phyloP scores from a whole-genome alignment of 2,797 vertebrate genomes.

The Furcifer pardalis region DNA sequence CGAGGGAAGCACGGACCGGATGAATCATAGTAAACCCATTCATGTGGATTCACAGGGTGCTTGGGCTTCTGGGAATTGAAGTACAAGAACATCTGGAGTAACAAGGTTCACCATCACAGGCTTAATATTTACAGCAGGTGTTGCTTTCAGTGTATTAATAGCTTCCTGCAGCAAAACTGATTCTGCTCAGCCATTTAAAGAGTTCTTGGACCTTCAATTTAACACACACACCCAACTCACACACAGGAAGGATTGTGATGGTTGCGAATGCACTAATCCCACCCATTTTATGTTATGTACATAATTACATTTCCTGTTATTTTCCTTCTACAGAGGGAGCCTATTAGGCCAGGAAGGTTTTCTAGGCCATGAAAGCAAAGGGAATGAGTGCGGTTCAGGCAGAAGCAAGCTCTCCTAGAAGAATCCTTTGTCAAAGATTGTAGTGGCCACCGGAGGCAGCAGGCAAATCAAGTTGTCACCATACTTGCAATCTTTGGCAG shows the following conservation, averaged over 20 bases:
- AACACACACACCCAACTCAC: background rate
- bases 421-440: background rate
- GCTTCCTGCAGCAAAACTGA: background rate
- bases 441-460: background rate
- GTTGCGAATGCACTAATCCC: conserved; percentile 6
- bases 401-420: background rate
- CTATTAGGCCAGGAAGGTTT: conserved; percentile 33
- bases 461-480: too few relatives aligned
- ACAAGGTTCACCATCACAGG: too few relatives aligned
- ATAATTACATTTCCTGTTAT: conserved; percentile 10
- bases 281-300: background rate
- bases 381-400: background rate
- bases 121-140: background rate
- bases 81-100: too few relatives aligned
- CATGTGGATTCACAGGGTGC: too few relatives aligned
- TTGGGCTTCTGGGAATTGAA: too few relatives aligned
- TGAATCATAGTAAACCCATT: too few relatives aligned
- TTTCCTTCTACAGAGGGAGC: conserved; percentile 2
- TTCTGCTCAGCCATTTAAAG: background rate
- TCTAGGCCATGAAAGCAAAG: background rate
- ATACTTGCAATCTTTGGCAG: background rate
- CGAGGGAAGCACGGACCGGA: too few relatives aligned
- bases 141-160: conserved; percentile 12
- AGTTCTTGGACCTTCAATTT: background rate
- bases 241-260: background rate